Evolutionary conservation across 2,797 vertebrate genomes (phyloP).

Genomic region (Steatocranus sp.): DNA sequence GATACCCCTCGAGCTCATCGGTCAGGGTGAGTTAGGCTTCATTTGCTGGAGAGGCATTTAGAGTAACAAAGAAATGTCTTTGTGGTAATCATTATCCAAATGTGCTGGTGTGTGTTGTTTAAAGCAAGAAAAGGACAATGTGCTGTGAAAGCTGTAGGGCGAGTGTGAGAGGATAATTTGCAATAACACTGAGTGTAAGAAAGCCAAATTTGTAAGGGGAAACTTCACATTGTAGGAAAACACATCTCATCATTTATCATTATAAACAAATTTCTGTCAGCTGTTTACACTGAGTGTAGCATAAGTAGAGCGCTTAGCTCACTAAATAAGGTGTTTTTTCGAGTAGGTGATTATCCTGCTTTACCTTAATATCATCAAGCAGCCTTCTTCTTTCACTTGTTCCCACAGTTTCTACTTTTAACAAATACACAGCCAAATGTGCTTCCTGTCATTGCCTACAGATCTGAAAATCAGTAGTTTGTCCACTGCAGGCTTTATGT

Average conservation of each 20-base stretch:
- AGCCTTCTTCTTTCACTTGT: not conserved
- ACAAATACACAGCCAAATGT: not conserved
- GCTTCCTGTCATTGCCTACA: constrained; percentile 9
- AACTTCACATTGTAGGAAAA: not conserved
- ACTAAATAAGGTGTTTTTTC: not conserved
- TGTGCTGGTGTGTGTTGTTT: constrained; percentile 31
- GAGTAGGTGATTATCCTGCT: not conserved
- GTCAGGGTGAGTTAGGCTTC: constrained; percentile 46
- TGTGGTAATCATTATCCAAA: constrained; percentile 40
- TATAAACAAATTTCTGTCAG: not conserved
- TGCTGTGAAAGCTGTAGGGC: not conserved
- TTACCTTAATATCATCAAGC: not conserved
- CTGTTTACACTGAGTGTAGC: not conserved
- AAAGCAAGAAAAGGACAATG: not conserved
- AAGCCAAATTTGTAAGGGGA: not conserved
- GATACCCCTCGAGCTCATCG: constrained; percentile 38
- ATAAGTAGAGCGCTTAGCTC: not conserved
- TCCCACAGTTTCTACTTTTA: not conserved
- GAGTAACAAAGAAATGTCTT: constrained; percentile 36
- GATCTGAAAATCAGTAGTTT: constrained; percentile 37
- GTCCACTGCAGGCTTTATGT: constrained; percentile 28
- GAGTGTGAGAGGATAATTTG: constrained; percentile 10
- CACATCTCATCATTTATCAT: not conserved
- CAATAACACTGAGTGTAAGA: not conserved
- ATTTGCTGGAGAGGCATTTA: constrained; percentile 52